Evolutionary conservation across 1,140 invertebrate species (phyloP).

Genomic region (Pseudomyrmex sp.): DNA sequence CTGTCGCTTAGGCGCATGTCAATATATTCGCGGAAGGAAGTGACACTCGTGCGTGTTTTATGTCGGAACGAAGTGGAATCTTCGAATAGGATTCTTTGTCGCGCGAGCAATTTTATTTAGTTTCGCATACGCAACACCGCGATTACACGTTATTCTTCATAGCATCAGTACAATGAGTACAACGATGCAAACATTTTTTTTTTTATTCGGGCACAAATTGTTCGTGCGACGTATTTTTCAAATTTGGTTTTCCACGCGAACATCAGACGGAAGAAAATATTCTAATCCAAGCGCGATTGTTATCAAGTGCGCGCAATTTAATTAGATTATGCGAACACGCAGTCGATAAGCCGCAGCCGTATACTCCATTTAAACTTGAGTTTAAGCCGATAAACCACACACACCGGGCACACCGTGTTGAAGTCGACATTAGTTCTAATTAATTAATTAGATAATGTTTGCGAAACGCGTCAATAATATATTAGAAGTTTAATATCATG

Average conservation of each 20-base stretch:
- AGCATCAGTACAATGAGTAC: neutral
- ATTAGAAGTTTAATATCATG: slow-evolving; percentile 21
- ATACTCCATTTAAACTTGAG: slow-evolving; percentile 23
- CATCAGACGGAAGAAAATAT: neutral
- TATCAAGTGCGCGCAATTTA: slow-evolving; percentile 15
- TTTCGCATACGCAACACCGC: neutral
- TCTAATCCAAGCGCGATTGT: neutral
- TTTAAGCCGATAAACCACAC: slow-evolving; percentile 21
- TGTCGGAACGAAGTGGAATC: neutral
- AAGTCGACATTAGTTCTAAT: slow-evolving; percentile 35
- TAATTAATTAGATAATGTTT: slow-evolving; percentile 49
- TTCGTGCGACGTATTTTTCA: too few species aligned
- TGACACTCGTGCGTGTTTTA: neutral
- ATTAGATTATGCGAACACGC: slow-evolving; percentile 29
- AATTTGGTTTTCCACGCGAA: neutral
- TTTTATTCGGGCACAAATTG: slow-evolving; percentile 18
- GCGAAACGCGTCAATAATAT: slow-evolving; percentile 5
- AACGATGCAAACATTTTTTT: slow-evolving; percentile 29
- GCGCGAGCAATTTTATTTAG: slow-evolving; percentile 24
- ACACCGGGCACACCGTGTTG: neutral
- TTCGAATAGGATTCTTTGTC: slow-evolving; percentile 9
- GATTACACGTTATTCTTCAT: slow-evolving; percentile 17
- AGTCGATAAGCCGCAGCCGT: slow-evolving; percentile 1
- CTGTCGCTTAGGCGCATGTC: slow-evolving; percentile 1
- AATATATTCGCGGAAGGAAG: slow-evolving; percentile 20